phyloP scores from a whole-genome alignment of 2,797 vertebrate species.

The Falco biarmicus region DNA sequence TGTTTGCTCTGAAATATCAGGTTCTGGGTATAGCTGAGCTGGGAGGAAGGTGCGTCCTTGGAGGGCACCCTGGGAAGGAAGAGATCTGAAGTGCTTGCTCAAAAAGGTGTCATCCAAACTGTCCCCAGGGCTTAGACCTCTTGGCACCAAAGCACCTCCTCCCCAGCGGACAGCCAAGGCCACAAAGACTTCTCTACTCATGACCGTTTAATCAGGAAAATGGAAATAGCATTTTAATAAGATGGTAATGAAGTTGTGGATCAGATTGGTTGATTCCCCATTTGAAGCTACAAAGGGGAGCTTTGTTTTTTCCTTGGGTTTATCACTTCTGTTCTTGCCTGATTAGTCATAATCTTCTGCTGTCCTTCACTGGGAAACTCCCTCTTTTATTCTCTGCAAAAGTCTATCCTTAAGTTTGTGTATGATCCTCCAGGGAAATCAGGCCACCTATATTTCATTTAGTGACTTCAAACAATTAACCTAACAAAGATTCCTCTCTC shows the following conservation, averaged over 20 bases:
- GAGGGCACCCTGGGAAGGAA: neutral
- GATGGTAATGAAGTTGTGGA: neutral
- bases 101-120: neutral
- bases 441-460: neutral
- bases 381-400: neutral
- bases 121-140: neutral
- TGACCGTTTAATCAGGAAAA: neutral
- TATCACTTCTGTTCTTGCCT: neutral
- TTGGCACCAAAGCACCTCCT: accelerated
- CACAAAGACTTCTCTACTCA: neutral
- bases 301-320: neutral
- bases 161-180: neutral
- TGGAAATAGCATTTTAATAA: constrained; percentile 8
- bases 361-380: neutral
- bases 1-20: neutral
- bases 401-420: neutral
- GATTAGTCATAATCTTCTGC: neutral
- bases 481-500: neutral
- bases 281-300: neutral
- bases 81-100: neutral
- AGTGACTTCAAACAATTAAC: constrained; percentile 9
- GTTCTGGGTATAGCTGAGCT: neutral
- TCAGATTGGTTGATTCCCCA: neutral
- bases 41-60: neutral
- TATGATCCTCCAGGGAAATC: neutral